Evolutionary conservation across 1,140 invertebrate genomes (phyloP).

Genomic region (Megalonaias nervosa): DNA sequence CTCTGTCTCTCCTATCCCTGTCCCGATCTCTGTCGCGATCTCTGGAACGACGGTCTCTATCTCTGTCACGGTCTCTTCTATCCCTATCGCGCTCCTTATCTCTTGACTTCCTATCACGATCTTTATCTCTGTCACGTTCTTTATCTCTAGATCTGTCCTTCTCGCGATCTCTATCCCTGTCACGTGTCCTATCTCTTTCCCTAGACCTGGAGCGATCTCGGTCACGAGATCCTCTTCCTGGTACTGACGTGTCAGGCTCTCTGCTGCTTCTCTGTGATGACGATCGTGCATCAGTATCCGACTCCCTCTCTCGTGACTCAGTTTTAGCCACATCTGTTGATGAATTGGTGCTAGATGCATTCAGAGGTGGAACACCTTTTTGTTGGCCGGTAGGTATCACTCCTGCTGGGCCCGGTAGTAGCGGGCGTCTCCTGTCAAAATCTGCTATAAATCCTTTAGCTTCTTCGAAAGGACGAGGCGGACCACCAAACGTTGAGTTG

Average conservation of each 20-base stretch:
- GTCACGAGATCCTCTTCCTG: constrained; percentile 27
- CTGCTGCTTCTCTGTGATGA: background rate
- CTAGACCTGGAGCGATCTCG: constrained; percentile 2
- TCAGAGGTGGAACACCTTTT: constrained; percentile 1
- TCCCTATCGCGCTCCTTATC: constrained; percentile 36
- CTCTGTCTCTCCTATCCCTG: constrained; percentile 15
- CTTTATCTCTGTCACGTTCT: constrained; percentile 41
- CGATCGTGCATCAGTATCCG: background rate
- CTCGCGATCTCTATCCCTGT: constrained; percentile 38
- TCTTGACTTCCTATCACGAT: constrained; percentile 31
- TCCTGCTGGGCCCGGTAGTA: background rate
- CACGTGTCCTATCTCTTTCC: constrained; percentile 22
- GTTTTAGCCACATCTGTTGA: background rate
- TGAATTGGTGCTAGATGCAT: background rate
- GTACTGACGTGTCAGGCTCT: constrained; percentile 6
- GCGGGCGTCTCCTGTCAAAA: background rate
- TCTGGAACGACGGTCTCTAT: constrained; percentile 31
- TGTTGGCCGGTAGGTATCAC: background rate
- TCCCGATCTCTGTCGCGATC: constrained; percentile 14
- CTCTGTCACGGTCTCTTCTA: constrained; percentile 42
- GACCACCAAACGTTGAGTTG: too few species aligned
- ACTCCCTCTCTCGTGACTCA: background rate
- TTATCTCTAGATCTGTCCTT: constrained; percentile 18
- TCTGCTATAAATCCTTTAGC: background rate
- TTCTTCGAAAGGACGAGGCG: background rate